These are phyloP conservation scores for Proterorhinus semilunaris DNA, from an alignment of 2,113 vertebrate species.

Conservation along the genomic window DNA sequence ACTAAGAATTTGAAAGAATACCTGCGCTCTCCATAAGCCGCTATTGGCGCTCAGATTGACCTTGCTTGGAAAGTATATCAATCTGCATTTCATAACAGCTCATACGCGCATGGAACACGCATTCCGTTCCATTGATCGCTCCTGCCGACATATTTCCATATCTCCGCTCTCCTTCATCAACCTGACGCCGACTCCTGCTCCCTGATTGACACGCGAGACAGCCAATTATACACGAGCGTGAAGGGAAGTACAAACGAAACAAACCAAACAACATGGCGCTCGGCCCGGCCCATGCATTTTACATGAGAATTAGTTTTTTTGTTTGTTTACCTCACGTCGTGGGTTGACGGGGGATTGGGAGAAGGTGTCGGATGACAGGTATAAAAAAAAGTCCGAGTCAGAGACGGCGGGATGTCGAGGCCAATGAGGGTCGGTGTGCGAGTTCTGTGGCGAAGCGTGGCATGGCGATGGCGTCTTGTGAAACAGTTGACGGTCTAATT, in stretches of 20 bases:
- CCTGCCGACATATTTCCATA: neutral
- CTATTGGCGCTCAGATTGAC: neutral
- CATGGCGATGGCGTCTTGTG: neutral
- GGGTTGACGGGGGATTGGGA: constrained; percentile 48
- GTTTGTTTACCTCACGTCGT: constrained; percentile 49
- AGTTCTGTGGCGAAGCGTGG: neutral
- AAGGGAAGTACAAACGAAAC: constrained; percentile 23
- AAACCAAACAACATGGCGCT: constrained; percentile 29
- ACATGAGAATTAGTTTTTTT: constrained; percentile 58
- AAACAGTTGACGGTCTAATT: neutral
- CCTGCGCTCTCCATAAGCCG: too few relatives aligned
- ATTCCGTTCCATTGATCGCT: constrained; percentile 8
- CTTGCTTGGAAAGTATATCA: neutral
- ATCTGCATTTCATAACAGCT: neutral
- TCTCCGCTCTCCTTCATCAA: constrained; percentile 9
- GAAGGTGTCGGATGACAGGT: constrained; percentile 23
- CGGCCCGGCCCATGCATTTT: constrained; percentile 57
- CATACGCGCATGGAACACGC: neutral
- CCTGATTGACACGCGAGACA: constrained; percentile 64
- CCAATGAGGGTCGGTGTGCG: constrained; percentile 6
- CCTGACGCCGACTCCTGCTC: constrained; percentile 26
- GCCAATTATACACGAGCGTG: constrained; percentile 58
- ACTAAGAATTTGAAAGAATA: too few relatives aligned
- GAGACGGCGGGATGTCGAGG: constrained; percentile 30
- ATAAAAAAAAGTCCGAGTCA: neutral